Base-by-base conservation (phyloP, 2,113 vertebrate species). In the Cromileptes altivelis region DNA sequence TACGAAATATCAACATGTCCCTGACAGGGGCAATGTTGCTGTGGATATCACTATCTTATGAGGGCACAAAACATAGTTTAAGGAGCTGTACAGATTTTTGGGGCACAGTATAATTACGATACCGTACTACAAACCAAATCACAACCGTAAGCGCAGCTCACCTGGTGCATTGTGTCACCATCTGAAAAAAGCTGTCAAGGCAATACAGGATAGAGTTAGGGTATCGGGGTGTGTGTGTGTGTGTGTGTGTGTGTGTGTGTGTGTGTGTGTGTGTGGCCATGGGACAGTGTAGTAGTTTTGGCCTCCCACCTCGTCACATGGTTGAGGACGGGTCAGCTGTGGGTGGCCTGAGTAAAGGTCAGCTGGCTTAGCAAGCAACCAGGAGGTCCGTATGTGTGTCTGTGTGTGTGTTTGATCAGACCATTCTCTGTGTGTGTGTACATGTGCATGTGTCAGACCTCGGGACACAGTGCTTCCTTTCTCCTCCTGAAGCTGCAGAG, bases 291-390 rank as follows among this genome's bases (percentile, higher is more conserved):
- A 45, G 70, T 85, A 49, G 63, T 65, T 77, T 81, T 45, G 45
- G 60, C 84, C 90, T 86, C 81, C 85, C 83, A 89, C 79, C 70
- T 75, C 18, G 21, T 91, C 86, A 87, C 88, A 87, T 89, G 86
- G 80, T 64, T 62, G 75, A 70, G 45, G 82, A 90, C 55, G 49
- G 85, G 88, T 91, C 89, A 83, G 63, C 82, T 75, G 90, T 92
- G 92, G 91, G 93, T 89, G 88, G 91, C 77, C 88, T 62, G 80
- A 78, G 84, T 91, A 92, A 93, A 94, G 94, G 93, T 94, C 94
- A 94, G 82, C 77, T 78, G 81, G 90, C 90, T 93, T 87, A 87
- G 85, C 86, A 75, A 90, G 85, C 45, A 84, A 82, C 84, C 81
- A 88, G 82, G 86, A 88, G 88, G 79, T 53, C 12, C 83, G 55